phyloP scores from a whole-genome alignment of 1,140 invertebrate species.

The Saccostrea cuccullata region DNA sequence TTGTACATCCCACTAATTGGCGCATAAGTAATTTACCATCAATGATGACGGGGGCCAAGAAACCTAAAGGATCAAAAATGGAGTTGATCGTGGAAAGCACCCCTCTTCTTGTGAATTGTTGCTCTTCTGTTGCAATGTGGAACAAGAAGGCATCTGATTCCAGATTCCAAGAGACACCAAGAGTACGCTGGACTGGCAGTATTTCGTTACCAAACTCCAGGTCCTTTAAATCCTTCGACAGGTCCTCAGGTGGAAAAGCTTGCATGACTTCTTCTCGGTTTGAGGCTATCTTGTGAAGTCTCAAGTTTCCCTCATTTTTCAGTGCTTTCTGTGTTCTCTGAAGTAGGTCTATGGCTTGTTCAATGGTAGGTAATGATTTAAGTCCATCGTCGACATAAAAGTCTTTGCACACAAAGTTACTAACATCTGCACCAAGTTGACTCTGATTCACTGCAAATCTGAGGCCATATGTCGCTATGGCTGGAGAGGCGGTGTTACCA shows the following conservation, averaged over 20 bases:
- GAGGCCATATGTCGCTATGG: too few species aligned
- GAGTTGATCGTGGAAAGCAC: constrained; percentile 48
- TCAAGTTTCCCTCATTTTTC: background rate
- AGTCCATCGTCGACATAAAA: constrained; percentile 51
- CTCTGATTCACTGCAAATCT: too few species aligned
- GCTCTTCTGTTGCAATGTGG: constrained; percentile 20
- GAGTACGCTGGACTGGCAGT: constrained; percentile 49
- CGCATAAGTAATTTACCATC: constrained; percentile 57
- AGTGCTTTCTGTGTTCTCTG: constrained; percentile 44
- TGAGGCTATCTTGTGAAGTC: too few species aligned
- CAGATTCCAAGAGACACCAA: constrained; percentile 36
- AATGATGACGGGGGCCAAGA: constrained; percentile 51
- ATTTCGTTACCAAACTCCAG: constrained; percentile 53
- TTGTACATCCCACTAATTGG: constrained; percentile 30
- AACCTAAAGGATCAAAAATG: constrained; percentile 41
- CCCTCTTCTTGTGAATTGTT: constrained; percentile 53
- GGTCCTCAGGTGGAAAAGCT: constrained; percentile 40
- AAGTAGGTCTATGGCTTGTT: constrained; percentile 35
- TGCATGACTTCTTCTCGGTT: too few species aligned
- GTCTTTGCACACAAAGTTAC: constrained; percentile 56
- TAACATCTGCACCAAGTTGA: constrained; percentile 30
- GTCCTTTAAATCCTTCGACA: constrained; percentile 54
- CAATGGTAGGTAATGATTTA: too few species aligned
- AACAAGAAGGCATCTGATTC: constrained; percentile 57
- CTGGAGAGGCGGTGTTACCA: constrained; percentile 40